Percentiles rank a stretch among this genome's conserved stretches.
Conservation (phyloP, 2,113 vertebrate species). For the mouse (Mus musculus) region GRCm39 chr3:135583501-135584000, state of each 20-base stretch:
- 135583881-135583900: neutral
- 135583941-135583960: conserved; percentile 13
- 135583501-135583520: neutral
- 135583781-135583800: neutral
- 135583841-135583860: neutral
- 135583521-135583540: neutral
- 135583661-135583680: conserved; percentile 46
- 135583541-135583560: neutral
- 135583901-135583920: conserved; percentile 39
- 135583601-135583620: neutral
- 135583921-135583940: neutral
- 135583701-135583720: neutral
- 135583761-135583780: neutral
- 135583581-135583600: neutral
- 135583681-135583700: neutral
- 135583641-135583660: neutral
- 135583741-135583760: neutral
- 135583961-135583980: neutral
- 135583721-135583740: neutral
- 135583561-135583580: neutral
- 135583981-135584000: neutral
- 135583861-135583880: neutral
- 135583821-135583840: conserved; percentile 8
- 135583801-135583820: conserved; percentile 53
- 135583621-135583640: conserved; percentile 24